A percentile compares a stretch with the other conserved stretches of the same genome.
These are phyloP conservation scores for Papilio gigon DNA, from an alignment of 2,888 invertebrate species.

Conservation along the genomic window DNA sequence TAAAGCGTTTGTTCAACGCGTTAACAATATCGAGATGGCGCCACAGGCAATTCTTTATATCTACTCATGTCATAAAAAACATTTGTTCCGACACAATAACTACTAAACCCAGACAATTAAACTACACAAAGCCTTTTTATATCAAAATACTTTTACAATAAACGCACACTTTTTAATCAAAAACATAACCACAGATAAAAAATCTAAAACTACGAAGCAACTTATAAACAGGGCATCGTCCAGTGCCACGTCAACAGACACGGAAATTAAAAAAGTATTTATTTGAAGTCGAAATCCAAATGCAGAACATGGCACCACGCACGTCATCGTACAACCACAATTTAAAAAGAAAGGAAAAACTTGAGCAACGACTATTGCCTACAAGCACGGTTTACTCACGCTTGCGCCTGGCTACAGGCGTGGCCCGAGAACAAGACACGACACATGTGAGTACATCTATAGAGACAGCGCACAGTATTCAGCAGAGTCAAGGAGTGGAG, in stretches of 20 bases:
- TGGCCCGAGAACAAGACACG: constrained; percentile 79
- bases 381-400: constrained; percentile 79
- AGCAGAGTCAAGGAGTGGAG: constrained; percentile 41
- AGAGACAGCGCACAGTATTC: constrained; percentile 45
- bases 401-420: constrained; percentile 81
- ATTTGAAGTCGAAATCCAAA: no score
- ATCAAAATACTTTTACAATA: no score
- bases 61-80: neutral
- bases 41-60: constrained; percentile 7
- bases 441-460: constrained; percentile 71
- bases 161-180: no score
- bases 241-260: neutral
- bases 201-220: constrained; percentile 13
- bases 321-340: constrained; percentile 49
- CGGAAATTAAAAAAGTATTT: neutral
- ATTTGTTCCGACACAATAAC: no score
- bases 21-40: constrained; percentile 17
- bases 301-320: constrained; percentile 52
- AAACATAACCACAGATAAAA: neutral
- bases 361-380: constrained; percentile 68
- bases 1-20: neutral
- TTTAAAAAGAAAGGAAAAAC: constrained; percentile 51
- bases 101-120: no score
- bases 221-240: neutral
- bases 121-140: no score